Evolutionary conservation across 2,888 invertebrate genomes (phyloP), one percentile per base, ranked within the genome.

Genomic region (Agrotis segetum): DNA sequence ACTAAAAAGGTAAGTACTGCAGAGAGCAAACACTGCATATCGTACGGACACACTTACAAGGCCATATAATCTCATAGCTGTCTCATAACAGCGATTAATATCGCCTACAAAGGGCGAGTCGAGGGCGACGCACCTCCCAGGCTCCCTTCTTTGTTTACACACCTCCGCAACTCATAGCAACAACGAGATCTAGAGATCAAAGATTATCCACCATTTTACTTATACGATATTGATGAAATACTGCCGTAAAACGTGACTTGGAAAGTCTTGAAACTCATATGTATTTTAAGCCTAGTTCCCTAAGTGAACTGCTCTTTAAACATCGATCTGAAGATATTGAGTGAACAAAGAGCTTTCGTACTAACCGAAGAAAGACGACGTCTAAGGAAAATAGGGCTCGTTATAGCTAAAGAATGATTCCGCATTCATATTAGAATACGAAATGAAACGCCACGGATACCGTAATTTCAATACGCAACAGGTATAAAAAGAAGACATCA

Each of bases 201-300:
- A 93, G 91, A 90, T 91, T 87, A 85, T 77, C 66, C 50, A 70
- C 73, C 77, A 78, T 83, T 89, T 88, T 79, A 85, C 88, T 86
- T 91, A 91, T 88, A 93, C 90, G 91, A 91, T 91, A 93, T 91
- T 89, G 91, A 92, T 92, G 88, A 89, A 90, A 90, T 85, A 82
- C 72, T 77, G 74, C 75, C 77, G 83, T 88, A 88, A 89, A 90
- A 87, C 87, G 81, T 85, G 85, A 86, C 84, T 87, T 82, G 72
- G 84, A 82, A 40, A 80, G 84, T 84, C 84, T 87, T 82, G 71
- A 85, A 82, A 76, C 76, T 71, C 71, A 67, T 75, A 74, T 71
- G 61, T 83, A 85, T 88, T 84, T 87, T 84, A 82, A 85, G 83
- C 59, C 53, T 34, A 61, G 74, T 66, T 74, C 17, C 58, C 56